Conservation (phyloP, 2,113 vertebrate genomes). For the Ochotona curzoniae region DNA sequence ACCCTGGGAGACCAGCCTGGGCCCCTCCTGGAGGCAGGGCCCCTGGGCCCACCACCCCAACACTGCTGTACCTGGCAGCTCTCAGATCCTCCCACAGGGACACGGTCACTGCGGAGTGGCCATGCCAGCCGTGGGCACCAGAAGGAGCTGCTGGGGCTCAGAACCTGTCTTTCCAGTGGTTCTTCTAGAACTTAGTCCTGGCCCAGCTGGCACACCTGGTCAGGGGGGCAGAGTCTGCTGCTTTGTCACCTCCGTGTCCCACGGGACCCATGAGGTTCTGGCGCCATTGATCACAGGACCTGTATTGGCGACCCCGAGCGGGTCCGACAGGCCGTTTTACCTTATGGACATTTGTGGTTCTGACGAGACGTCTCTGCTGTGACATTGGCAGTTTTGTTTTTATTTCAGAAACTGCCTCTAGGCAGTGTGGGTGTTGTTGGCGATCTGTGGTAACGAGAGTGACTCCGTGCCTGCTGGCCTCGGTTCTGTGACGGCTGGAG, state of each 20-base stretch:
- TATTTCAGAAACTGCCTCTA: background rate
- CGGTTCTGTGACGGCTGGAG: too few species aligned
- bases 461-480: too few species aligned
- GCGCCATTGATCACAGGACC: background rate
- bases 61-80: too few species aligned
- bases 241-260: background rate
- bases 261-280: accelerated
- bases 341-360: background rate
- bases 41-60: too few species aligned
- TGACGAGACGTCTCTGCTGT: background rate
- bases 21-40: too few species aligned
- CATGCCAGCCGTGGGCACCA: accelerated
- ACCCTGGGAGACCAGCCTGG: too few species aligned
- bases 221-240: accelerated
- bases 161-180: accelerated
- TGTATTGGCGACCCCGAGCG: accelerated
- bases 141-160: background rate
- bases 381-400: background rate
- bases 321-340: background rate
- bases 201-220: background rate
- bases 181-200: background rate
- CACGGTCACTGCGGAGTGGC: accelerated
- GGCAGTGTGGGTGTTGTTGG: background rate
- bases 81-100: background rate
- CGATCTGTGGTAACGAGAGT: too few species aligned